Conservation (phyloP, 2,797 vertebrate genomes). For the Peromyscus aztecus region DNA sequence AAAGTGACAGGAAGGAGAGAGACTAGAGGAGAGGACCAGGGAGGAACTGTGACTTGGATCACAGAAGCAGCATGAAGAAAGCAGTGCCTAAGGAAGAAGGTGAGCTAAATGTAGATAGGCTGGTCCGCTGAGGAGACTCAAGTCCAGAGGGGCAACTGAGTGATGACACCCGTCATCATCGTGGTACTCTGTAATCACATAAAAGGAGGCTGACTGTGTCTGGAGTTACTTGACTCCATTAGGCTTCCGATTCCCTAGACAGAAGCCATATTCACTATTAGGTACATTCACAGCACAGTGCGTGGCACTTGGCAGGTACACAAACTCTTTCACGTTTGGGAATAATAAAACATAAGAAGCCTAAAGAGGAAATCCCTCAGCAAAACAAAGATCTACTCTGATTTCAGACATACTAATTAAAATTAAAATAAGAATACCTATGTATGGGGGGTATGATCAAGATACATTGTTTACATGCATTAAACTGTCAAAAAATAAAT, state of each 20-base stretch:
- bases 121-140: not conserved
- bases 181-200: not conserved
- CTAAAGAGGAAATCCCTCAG: conserved; percentile 14
- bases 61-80: conserved; percentile 30
- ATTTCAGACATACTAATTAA: conserved; percentile 27
- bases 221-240: not conserved
- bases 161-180: not conserved
- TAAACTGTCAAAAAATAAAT: not conserved
- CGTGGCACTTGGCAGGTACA: not conserved
- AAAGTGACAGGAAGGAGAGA: conserved; percentile 20
- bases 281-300: not conserved
- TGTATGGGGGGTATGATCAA: not conserved
- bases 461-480: not conserved
- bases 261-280: conserved; percentile 16
- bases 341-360: not conserved
- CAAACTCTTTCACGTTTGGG: conserved; percentile 29
- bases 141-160: conserved; percentile 33
- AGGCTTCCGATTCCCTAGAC: conserved; percentile 20
- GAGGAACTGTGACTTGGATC: not conserved
- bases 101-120: not conserved
- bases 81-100: conserved; percentile 12
- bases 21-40: not conserved
- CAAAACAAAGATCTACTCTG: conserved; percentile 36
- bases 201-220: not conserved
- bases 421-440: conserved; percentile 39